phyloP scores from a whole-genome alignment of 2,888 invertebrate genomes.

The Gerris lacustris region DNA sequence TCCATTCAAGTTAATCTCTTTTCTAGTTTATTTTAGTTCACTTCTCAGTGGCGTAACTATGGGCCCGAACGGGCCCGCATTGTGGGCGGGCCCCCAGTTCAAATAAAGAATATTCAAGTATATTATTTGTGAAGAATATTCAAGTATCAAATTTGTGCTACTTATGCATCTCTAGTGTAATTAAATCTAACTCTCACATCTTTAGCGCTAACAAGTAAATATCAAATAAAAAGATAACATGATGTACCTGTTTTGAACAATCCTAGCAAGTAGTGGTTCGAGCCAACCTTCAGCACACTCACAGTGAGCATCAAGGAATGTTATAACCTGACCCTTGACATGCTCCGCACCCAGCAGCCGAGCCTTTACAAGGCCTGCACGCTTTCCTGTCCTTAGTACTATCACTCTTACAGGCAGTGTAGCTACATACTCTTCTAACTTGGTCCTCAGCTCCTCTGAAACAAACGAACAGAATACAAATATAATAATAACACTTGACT shows the following conservation, averaged over 20 bases:
- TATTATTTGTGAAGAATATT: no score
- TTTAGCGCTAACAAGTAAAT: no score
- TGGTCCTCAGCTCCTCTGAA: conserved; percentile 72
- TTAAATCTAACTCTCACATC: no score
- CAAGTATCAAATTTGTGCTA: no score
- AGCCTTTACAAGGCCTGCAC: conserved; percentile 92
- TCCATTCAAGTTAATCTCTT: no score
- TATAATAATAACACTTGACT: neutral
- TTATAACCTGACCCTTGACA: conserved; percentile 82
- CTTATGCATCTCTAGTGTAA: no score
- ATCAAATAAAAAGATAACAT: no score
- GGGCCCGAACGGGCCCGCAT: no score
- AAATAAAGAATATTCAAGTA: no score
- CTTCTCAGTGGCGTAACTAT: no score
- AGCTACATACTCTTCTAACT: conserved; percentile 79
- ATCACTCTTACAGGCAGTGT: conserved; percentile 73
- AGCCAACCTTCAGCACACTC: conserved; percentile 99
- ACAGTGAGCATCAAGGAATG: conserved; percentile 96
- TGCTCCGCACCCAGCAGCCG: conserved; percentile 86
- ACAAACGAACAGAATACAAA: conserved; percentile 24
- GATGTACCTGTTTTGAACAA: conserved; percentile 63
- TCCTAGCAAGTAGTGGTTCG: conserved; percentile 82
- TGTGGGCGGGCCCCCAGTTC: no score
- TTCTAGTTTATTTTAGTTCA: no score
- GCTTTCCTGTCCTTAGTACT: conserved; percentile 77